Conservation (phyloP, 2,797 vertebrate species). For the Spheniscus humboldti region DNA sequence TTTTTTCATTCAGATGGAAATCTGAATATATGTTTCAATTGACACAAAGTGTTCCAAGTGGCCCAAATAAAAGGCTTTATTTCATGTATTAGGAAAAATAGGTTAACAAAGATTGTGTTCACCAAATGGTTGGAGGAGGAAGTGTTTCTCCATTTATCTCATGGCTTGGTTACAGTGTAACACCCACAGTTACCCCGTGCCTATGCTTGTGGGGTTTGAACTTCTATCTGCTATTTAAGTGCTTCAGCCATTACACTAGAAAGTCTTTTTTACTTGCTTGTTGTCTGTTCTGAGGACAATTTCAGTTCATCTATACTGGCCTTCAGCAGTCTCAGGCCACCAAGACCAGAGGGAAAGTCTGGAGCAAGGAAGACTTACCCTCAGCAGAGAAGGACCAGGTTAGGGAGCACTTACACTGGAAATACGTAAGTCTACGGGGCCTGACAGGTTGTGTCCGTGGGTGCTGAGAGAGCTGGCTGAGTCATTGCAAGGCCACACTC, state of each 20-base stretch:
- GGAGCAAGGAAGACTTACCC: neutral
- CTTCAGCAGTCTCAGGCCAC: neutral
- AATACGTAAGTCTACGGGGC: rapidly evolving
- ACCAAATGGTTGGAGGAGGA: neutral
- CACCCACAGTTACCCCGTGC: neutral
- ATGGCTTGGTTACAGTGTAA: neutral
- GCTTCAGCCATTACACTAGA: neutral
- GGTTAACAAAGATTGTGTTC: neutral
- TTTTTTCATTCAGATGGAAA: neutral
- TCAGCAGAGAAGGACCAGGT: neutral
- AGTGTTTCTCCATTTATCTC: neutral
- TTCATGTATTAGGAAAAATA: neutral
- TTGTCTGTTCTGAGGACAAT: neutral
- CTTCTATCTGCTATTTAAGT: neutral
- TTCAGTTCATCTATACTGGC: neutral
- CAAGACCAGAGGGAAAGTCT: neutral
- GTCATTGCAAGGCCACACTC: neutral
- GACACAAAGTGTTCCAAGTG: neutral
- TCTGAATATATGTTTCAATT: neutral
- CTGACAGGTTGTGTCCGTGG: rapidly evolving
- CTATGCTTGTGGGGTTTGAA: neutral
- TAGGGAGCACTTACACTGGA: neutral
- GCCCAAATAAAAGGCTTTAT: neutral
- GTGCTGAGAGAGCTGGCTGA: neutral
- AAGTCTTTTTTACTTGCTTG: neutral